phyloP scores from a whole-genome alignment of 1,140 invertebrate species.

The Zaprionus camerounensis region DNA sequence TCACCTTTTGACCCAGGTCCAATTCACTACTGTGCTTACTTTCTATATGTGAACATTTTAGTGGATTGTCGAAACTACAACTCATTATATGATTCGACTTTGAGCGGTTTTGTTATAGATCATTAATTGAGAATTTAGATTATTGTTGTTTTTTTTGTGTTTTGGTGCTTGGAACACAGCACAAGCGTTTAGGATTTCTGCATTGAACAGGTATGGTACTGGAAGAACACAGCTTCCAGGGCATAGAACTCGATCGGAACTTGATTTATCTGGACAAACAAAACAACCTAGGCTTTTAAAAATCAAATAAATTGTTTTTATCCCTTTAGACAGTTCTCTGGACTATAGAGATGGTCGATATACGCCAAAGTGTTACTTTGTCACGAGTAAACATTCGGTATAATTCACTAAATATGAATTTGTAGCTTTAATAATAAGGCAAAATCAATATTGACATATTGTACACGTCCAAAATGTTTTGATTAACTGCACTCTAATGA shows the following conservation, averaged over 20 bases:
- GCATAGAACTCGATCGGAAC: conserved; percentile 12
- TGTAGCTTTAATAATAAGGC: not conserved
- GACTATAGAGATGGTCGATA: conserved; percentile 42
- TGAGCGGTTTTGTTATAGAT: conserved; percentile 36
- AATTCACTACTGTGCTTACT: conserved; percentile 39
- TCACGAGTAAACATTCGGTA: conserved; percentile 24
- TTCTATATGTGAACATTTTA: conserved; percentile 56
- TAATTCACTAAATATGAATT: not conserved
- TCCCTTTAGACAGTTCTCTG: conserved; percentile 34
- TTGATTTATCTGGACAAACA: conserved; percentile 22
- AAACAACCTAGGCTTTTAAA: conserved; percentile 28
- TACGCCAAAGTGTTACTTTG: conserved; percentile 10
- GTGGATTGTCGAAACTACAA: conserved; percentile 54
- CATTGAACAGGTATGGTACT: conserved; percentile 28
- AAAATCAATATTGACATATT: not conserved
- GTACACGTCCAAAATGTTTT: not conserved
- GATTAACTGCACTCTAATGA: not conserved
- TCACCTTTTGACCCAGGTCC: conserved; percentile 60
- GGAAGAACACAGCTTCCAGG: conserved; percentile 32
- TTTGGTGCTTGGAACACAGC: conserved; percentile 19
- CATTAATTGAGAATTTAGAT: conserved; percentile 73
- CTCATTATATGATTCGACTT: conserved; percentile 60
- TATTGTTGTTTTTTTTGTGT: conserved; percentile 16
- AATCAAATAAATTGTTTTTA: conserved; percentile 35
- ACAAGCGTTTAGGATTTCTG: conserved; percentile 15